Base-by-base conservation (phyloP, 2,113 vertebrate genomes). In the Dryoscopus gambensis region DNA sequence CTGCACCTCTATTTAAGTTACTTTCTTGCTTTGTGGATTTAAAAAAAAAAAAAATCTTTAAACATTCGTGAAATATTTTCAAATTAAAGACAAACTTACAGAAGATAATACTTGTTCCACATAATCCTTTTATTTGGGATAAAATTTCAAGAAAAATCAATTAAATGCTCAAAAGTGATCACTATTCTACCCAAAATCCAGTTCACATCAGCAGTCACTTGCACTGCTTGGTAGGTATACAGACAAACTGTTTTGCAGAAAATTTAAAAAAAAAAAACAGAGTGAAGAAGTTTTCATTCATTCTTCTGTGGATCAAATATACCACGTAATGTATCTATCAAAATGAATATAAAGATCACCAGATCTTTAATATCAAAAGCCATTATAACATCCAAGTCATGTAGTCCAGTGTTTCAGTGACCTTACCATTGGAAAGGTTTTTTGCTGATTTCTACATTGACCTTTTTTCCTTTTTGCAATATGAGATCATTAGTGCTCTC, bases 201-300 rank as follows among this genome's bases (percentile, higher is more conserved):
- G 15, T 31, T 59, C 25, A 80, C 59, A 63, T 63, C 40, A 74
- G 23, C 4, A 65, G 60, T 42, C 13, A 52, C 2, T 68, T 77
- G 33, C 22, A 30, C 5, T 68, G 15, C 5, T 9, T 16, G 8
- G 17, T 22, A 75, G 7, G 15, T 57, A 27, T 33, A 20, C 9
- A 60, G 35, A 69, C 16, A 42, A 91, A 46, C 0, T 44, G 2
- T 44, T 73, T 25, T 28, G 16, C 5, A 62, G 37, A 60, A 89
- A 59, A 56, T 10, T n/a, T 5, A 0, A 22, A 60, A 14, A 0
- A 22, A 60, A 14, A 78, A 59, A 42, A 55, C 4, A 24, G 28
- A 17, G 5, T 22, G 7, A 49, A 40, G 9, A 59, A 47, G 23
- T 10, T 84, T 77, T 46, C 23, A 16, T 74, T 65, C 4, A 15